Evolutionary conservation across 2,797 vertebrate species (phyloP).

Genomic region (Semotilus atromaculatus): DNA sequence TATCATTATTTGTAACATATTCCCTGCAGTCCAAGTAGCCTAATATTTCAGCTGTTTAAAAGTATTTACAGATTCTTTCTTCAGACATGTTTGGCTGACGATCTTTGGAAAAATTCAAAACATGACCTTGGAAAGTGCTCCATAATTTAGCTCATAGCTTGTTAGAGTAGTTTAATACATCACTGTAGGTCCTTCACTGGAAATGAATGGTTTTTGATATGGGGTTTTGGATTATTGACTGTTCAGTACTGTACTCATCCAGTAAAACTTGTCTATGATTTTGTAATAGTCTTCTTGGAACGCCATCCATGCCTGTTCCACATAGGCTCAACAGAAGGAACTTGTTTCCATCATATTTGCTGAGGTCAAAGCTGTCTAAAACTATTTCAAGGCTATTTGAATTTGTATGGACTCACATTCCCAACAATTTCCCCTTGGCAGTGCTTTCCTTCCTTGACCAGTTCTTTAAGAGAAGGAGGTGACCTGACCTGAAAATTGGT

Average conservation of each 20-base stretch:
- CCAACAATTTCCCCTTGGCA: slow-evolving; percentile 57
- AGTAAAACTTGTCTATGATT: slow-evolving; percentile 75
- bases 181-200: not conserved
- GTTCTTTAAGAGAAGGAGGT: slow-evolving; percentile 59
- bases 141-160: slow-evolving; percentile 16
- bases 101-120: not conserved
- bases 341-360: slow-evolving; percentile 65
- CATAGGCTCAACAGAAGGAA: slow-evolving; percentile 62
- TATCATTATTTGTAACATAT: slow-evolving; percentile 51
- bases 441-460: slow-evolving; percentile 70
- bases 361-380: slow-evolving; percentile 70
- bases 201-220: slow-evolving; percentile 66
- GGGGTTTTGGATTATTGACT: slow-evolving; percentile 70
- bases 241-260: slow-evolving; percentile 64
- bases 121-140: not conserved
- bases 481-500: not conserved
- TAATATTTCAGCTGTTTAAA: slow-evolving; percentile 42
- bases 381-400: slow-evolving; percentile 73
- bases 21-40: slow-evolving; percentile 30
- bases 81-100: not conserved
- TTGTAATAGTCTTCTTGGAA: slow-evolving; percentile 73
- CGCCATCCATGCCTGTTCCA: slow-evolving; percentile 74
- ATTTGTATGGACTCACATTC: slow-evolving; percentile 59
- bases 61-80: slow-evolving; percentile 36
- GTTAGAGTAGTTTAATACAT: not conserved